These are phyloP conservation scores for Hirudinaria manillensis DNA, from an alignment of 2,888 invertebrate genomes.

Conservation along the genomic window DNA sequence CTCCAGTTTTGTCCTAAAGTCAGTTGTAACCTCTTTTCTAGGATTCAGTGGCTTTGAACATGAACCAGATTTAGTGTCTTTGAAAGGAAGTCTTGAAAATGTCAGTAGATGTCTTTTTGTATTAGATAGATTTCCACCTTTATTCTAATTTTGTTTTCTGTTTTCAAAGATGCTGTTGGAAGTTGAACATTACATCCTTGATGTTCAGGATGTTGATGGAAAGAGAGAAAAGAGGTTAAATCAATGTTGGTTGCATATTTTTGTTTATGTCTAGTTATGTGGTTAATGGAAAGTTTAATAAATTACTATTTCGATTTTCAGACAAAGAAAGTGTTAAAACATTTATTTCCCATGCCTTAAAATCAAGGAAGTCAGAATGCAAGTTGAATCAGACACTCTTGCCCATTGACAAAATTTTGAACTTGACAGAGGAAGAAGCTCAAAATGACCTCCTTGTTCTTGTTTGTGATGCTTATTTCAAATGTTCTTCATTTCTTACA, in stretches of 20 bases:
- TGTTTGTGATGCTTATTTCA: slow-evolving; percentile 16
- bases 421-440: slow-evolving; percentile 1
- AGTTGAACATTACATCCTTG: slow-evolving; percentile 19
- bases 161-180: background rate
- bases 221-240: slow-evolving; percentile 22
- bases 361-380: background rate
- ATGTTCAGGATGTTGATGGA: slow-evolving; percentile 16
- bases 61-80: background rate
- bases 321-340: slow-evolving; percentile 2
- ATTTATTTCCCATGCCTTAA: background rate
- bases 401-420: background rate
- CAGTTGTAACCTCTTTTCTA: background rate
- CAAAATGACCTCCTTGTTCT: slow-evolving; percentile 1
- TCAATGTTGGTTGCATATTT: background rate
- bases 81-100: slow-evolving; percentile 8
- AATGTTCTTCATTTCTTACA: slow-evolving; percentile 12
- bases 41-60: slow-evolving; percentile 2
- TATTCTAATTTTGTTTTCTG: no score
- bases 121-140: no score
- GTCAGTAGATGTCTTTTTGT: background rate
- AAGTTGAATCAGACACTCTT: background rate
- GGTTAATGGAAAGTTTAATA: background rate
- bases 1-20: slow-evolving; percentile 6
- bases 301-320: background rate
- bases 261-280: background rate